These are phyloP conservation scores for Desmophyllum pertusum DNA, from an alignment of 92 coral and sea anemone genomes.

Conservation along the genomic window DNA sequence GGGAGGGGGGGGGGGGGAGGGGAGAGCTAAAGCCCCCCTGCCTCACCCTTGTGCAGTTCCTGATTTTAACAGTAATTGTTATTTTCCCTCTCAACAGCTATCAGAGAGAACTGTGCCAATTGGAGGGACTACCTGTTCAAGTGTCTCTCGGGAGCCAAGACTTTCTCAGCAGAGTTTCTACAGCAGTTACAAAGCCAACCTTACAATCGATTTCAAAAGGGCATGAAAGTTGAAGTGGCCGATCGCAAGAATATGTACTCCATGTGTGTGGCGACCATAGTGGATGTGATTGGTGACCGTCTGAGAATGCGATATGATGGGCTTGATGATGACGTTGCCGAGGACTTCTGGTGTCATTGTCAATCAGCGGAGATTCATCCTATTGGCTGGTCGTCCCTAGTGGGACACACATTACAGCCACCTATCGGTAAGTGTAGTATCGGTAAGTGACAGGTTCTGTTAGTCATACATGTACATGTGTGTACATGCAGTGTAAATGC, in stretches of 20 bases:
- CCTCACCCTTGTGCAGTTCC: too few relatives aligned
- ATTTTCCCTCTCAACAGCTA: constrained; percentile 49
- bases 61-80: neutral
- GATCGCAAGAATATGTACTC: constrained; percentile 99
- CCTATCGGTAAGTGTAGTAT: constrained; percentile 81
- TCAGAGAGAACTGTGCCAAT: constrained; percentile 84
- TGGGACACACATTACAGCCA: constrained; percentile 95
- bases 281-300: constrained; percentile 97
- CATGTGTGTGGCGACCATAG: constrained; percentile 99
- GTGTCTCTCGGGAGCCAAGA: constrained; percentile 97
- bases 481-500: neutral
- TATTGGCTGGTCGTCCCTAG: constrained; percentile 98
- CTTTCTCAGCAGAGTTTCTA: constrained; percentile 96
- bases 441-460: neutral
- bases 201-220: constrained; percentile 95
- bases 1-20: too few relatives aligned
- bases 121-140: constrained; percentile 96
- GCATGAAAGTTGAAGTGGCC: constrained; percentile 99
- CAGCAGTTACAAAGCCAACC: constrained; percentile 96
- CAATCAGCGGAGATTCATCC: constrained; percentile 98
- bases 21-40: too few relatives aligned
- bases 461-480: neutral
- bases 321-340: constrained; percentile 88
- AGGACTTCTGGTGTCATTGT: constrained; percentile 99
- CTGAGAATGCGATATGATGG: constrained; percentile 96